Evolutionary conservation across 2,797 vertebrate species (phyloP).

Genomic region (Limnodromus scolopaceus): DNA sequence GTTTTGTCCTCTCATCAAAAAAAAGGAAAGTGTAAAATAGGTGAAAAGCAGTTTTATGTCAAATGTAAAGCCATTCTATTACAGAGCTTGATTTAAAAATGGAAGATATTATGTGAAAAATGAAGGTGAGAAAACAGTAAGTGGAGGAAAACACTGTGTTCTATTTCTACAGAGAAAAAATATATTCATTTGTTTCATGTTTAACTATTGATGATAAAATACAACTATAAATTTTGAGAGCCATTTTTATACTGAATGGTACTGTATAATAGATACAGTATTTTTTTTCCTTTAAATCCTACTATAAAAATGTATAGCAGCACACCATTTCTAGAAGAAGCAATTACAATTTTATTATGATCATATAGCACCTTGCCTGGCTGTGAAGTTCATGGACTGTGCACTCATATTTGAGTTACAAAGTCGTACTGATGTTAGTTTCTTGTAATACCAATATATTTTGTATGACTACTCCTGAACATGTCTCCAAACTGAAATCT

Average conservation of each 20-base stretch:
- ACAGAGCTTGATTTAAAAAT: background rate
- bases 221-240: background rate
- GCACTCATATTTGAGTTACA: background rate
- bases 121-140: background rate
- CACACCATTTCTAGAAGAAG: background rate
- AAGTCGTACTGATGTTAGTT: background rate
- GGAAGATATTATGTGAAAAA: background rate
- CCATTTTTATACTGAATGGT: background rate
- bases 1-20: background rate
- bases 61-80: background rate
- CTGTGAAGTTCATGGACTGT: background rate
- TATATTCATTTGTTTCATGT: background rate
- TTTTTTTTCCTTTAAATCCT: background rate
- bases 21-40: background rate
- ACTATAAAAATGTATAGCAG: background rate
- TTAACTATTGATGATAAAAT: background rate
- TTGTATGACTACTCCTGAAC: background rate
- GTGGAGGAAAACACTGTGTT: background rate
- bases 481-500: background rate
- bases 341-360: constrained; percentile 21
- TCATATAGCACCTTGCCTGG: background rate
- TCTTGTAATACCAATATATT: background rate
- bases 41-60: background rate
- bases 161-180: background rate
- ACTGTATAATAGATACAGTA: background rate